Base-by-base conservation (phyloP, 2,113 vertebrate genomes). In the Pachycephala philippinensis region DNA sequence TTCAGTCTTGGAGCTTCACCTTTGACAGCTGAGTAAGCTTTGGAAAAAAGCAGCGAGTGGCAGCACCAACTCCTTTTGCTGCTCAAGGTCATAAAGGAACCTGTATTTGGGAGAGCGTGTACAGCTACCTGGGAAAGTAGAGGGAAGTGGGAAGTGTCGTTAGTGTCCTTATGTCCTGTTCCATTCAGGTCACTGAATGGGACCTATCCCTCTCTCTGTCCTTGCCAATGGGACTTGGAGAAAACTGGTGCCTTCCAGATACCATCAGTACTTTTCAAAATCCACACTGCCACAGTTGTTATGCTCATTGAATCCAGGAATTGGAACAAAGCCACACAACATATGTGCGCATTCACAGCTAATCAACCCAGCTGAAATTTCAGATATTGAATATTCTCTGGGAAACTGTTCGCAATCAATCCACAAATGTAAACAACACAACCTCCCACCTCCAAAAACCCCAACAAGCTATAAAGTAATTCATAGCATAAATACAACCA, bases 271-370 rank as follows among this genome's bases (percentile, higher is more conserved):
- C 74, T 89, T 83, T 70, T 61, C 75, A 84, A 91, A 89, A 93
- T 68, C 81, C 5, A 10, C 33, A 63, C 72, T 79, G 91, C 31
- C 54, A 14, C 77, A 86, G 47, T 76, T 91, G 68, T 87, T 91
- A 56, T 6, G n/a, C 53, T 91, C 39, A 70, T 59, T 71, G 78
- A 90, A 70, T 93, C 35, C 71, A 69, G 75, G 78, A 82, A 63
- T 84, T 95, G 94, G 94, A 97, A 87, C 63, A 91, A 88, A 18
- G 93, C 95, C 96, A 95, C 78, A 24, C 66, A 72, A 84, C 94
- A 94, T 94, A 96, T 96, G 95, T 76, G 86, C 94, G 84, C 56
- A 69, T 77, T 96, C 96, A 94, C 90, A 91, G 87, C 91, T 96
- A 96, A 97, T 96, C 95, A 91, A 86, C 87, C 66, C 78, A 91